Evolutionary conservation across 1,140 invertebrate species (phyloP).

Genomic region (Cherax destructor): DNA sequence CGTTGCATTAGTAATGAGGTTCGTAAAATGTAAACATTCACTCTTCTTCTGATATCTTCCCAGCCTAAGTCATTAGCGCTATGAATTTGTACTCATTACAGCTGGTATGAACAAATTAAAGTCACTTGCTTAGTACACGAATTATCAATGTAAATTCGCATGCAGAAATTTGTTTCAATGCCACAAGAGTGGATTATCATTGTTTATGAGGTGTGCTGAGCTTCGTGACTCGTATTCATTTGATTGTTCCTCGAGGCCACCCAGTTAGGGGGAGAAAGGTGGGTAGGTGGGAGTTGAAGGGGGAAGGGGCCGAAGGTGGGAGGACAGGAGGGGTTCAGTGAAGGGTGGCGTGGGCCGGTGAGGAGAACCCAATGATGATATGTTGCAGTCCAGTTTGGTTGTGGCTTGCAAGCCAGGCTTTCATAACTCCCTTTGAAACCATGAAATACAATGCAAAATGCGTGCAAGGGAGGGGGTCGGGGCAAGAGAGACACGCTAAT

Average conservation of each 20-base stretch:
- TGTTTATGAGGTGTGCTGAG: slow-evolving; percentile 34
- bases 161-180: slow-evolving; percentile 9
- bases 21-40: not conserved
- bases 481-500: not conserved
- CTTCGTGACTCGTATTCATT: slow-evolving; percentile 36
- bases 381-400: slow-evolving; percentile 5
- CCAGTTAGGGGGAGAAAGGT: slow-evolving; percentile 4
- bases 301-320: no score
- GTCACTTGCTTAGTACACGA: not conserved
- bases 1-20: not conserved
- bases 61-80: no score
- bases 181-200: slow-evolving; percentile 22
- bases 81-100: no score
- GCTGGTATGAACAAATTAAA: not conserved
- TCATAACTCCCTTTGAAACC: slow-evolving; percentile 16
- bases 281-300: not conserved
- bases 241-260: slow-evolving; percentile 14
- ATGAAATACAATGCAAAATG: slow-evolving; percentile 12
- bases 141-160: slow-evolving; percentile 11
- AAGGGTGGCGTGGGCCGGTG: not conserved
- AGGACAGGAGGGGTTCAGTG: no score
- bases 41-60: no score
- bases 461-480: not conserved
- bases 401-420: slow-evolving; percentile 14
- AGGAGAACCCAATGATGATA: slow-evolving; percentile 20